Base-by-base conservation (phyloP, 1,140 invertebrate species). In the Macrostomum lignano region DNA sequence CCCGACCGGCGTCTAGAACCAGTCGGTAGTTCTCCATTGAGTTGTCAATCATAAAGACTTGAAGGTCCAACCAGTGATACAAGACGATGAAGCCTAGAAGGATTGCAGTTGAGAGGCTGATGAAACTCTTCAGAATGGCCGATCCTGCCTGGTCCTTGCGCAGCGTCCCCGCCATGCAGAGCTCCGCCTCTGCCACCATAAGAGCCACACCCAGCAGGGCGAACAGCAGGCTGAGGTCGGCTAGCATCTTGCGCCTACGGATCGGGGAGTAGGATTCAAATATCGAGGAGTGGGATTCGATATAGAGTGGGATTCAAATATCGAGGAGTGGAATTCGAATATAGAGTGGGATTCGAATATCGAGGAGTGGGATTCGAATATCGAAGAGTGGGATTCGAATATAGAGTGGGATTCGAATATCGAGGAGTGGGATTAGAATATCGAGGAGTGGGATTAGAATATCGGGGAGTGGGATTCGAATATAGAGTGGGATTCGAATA, bases 1-100 rank as follows among this genome's bases (percentile, higher is more conserved):
- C 36, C 20, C 48, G 37, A 5, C 37, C 23, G 0, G 22, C 29
- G 11, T 33, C 44, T 38, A 56, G 43, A 2, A 49, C 50, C 24
- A 55, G 45, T 21, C 41, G 38, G 44, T 49, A 48, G 31, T 55
- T 48, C 19, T 55, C 49, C 23, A 54, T 44, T 13, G 47, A 44
- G 33, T 56, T 56, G 44, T 53, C 49, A 7, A 54, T 44, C 14
- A 46, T 45, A 36, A 47, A 52, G 6, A 56, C 7, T 28, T 28
- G 26, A 5, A 28, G 15, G 19, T 28, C 19, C 5, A 49, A 15
- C 13, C 37, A 37, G 37, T 56, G 49, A 38, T 52, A 56, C 24
- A 43, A 39, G 14, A 38, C 38, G 0, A 56, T 33, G 19, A 46
- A 44, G n/a, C 41, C 42, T 9, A 56, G 34, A 5, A 53, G 41